Percentiles rank a stretch among this genome's conserved stretches.
Conservation (phyloP, 2,797 vertebrate genomes). For the Taeniopygia guttata region DNA sequence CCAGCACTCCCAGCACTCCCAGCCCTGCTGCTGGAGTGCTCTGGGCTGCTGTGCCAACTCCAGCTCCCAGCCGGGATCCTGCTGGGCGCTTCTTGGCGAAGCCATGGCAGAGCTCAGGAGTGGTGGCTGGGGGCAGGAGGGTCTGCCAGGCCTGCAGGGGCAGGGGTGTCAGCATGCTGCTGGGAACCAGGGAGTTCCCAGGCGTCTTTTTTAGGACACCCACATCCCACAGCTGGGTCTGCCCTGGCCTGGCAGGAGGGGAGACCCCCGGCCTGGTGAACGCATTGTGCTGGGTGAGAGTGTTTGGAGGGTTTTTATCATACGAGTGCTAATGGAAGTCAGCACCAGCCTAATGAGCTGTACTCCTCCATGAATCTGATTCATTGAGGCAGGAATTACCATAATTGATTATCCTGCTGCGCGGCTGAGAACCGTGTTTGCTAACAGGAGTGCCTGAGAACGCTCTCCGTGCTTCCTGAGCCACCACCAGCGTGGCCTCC, state of each 20-base stretch:
- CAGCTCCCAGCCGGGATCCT: fast-evolving
- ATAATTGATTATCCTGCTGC: slow-evolving; percentile 72
- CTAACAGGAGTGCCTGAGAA: slow-evolving; percentile 18
- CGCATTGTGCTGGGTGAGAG: neutral
- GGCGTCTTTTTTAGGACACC: neutral
- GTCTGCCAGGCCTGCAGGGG: fast-evolving
- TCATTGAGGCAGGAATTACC: slow-evolving; percentile 71
- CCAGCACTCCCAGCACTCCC: neutral
- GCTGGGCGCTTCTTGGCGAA: fast-evolving
- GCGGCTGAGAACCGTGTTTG: slow-evolving; percentile 28
- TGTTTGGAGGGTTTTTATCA: slow-evolving; percentile 18
- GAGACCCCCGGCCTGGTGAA: neutral
- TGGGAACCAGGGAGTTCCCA: neutral
- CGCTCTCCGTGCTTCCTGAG: neutral
- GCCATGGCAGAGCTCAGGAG: neutral
- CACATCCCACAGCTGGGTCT: fast-evolving
- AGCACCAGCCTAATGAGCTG: slow-evolving; percentile 59
- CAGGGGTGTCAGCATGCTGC: neutral
- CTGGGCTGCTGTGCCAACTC: neutral
- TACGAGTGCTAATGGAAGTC: slow-evolving; percentile 47
- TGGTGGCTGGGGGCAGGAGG: neutral
- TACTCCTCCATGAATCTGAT: slow-evolving; percentile 66
- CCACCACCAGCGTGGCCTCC: fast-evolving
- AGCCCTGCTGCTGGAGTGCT: neutral
- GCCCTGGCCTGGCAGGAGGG: neutral